A percentile compares a stretch with the other conserved stretches of the same genome.
Evolutionary conservation across 53 echinoderm and acorn worm genomes (phyloP).

Genomic region (Apostichopus leukothele): DNA sequence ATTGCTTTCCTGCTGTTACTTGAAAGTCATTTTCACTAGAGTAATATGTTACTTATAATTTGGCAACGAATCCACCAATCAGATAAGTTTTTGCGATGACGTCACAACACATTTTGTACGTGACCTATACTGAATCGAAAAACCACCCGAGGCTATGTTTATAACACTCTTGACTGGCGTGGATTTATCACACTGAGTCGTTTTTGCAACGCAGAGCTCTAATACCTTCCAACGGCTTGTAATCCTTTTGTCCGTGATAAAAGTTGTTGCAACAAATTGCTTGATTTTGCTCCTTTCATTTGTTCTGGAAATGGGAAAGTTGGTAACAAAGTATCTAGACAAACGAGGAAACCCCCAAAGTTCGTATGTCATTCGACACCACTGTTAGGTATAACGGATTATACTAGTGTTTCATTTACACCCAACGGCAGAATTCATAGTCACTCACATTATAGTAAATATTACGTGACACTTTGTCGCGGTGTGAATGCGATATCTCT

Average conservation of each 20-base stretch:
- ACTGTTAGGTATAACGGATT: background rate
- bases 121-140: background rate
- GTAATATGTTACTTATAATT: background rate
- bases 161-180: background rate
- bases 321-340: background rate
- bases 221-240: background rate
- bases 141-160: conserved; percentile 3
- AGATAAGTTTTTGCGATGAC: background rate
- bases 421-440: background rate
- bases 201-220: background rate
- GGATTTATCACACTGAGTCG: background rate
- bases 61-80: background rate
- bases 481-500: too few relatives aligned
- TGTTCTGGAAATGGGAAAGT: background rate
- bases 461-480: too few relatives aligned
- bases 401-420: background rate
- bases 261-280: background rate
- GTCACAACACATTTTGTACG: background rate
- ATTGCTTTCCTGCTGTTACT: background rate
- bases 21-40: conserved; percentile 14
- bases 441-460: too few relatives aligned
- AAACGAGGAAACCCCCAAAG: background rate
- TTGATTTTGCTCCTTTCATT: background rate
- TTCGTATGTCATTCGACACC: background rate
- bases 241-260: background rate